Evolutionary conservation across 2,888 invertebrate species (phyloP), one percentile per base, ranked within the genome.

Genomic region (Acleris literana): DNA sequence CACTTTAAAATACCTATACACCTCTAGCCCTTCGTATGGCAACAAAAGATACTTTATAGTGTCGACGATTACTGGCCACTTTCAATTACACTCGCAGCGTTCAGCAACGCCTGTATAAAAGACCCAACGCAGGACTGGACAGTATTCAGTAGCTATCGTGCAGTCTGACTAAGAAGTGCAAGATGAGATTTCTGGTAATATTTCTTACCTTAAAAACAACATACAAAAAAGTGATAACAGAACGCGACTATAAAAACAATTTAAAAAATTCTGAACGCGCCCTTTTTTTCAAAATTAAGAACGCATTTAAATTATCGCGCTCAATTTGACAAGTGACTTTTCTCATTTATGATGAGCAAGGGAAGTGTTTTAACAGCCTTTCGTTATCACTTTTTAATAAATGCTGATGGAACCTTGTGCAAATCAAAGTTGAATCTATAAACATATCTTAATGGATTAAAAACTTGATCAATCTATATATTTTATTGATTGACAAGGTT

Each of bases 61-160:
- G 48, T 22, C 57, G 80, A 74, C 77, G 75, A 79, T 80, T 76
- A 76, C 78, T 66, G 71, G 75, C 73, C 77, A 86, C 86, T 88
- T 88, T 88, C 89, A 80, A 86, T 83, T 52, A 54, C 49, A 52
- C 61, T 57, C 7, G 58, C 58, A 73, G 75, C 72, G 70, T 74
- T 74, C 73, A 78, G 75, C 76, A 76, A 76, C 71, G 71, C 71
- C 64, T 73, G 81, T 92, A 92, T 92, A 92, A 86, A 92, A 90
- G 88, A 79, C 76, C 79, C 71, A 72, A 73, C 74, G 70, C 70
- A 65, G 72, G 70, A 71, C 72, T 72, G 70, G 61, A 82, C 72
- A 85, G 82, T 72, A 92, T 90, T 92, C 92, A 92, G 92, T 92
- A 92, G 92, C 92, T 89, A 82, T 83, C 88, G 85, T 80, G 92